phyloP scores from a whole-genome alignment of 2,113 vertebrate species.

The Aptenodytes forsteri region DNA sequence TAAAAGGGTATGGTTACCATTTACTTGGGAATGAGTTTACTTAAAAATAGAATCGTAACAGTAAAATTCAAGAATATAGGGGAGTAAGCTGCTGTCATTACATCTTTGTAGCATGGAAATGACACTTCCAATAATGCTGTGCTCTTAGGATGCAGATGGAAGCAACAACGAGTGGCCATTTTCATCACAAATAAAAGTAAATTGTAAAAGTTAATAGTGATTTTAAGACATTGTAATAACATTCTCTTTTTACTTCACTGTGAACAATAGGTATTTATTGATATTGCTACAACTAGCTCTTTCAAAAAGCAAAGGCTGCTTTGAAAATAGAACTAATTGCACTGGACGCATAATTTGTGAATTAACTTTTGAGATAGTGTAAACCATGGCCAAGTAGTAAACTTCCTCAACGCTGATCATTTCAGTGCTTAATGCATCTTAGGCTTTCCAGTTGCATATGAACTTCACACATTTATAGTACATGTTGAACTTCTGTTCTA shows the following conservation, averaged over 20 bases:
- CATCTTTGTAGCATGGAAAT: background rate
- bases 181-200: background rate
- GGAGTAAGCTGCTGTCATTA: background rate
- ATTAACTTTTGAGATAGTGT: background rate
- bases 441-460: background rate
- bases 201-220: background rate
- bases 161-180: background rate
- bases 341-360: background rate
- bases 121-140: background rate
- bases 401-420: background rate
- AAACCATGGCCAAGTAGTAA: background rate
- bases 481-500: background rate
- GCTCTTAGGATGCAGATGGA: background rate
- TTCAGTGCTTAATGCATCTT: background rate
- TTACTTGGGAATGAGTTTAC: background rate
- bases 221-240: background rate
- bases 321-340: background rate
- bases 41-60: background rate
- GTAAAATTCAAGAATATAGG: background rate
- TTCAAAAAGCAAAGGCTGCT: background rate
- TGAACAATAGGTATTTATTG: background rate
- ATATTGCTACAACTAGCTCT: background rate
- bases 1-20: background rate
- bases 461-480: conserved; percentile 18
- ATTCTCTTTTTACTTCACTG: background rate